Conservation (phyloP, 2,113 vertebrate species). For the Eclectus roratus region DNA sequence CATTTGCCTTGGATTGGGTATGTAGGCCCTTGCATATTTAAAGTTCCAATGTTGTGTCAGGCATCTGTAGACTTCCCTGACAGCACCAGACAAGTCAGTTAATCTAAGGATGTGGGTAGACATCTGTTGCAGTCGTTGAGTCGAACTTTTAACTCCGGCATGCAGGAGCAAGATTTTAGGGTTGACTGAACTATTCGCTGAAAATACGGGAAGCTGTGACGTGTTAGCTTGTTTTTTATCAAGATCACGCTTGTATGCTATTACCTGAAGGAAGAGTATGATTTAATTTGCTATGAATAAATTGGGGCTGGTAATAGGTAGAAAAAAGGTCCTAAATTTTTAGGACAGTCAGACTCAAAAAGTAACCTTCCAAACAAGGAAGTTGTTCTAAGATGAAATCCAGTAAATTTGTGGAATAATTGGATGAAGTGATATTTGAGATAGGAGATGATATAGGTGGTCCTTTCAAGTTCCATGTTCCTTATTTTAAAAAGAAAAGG, state of each 20-base stretch:
- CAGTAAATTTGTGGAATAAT: neutral
- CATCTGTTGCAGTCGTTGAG: neutral
- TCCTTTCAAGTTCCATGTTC: neutral
- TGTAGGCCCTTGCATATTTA: neutral
- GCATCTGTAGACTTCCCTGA: neutral
- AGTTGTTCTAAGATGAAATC: neutral
- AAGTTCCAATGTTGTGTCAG: neutral
- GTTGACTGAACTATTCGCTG: neutral
- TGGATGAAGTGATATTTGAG: neutral
- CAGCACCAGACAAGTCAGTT: neutral
- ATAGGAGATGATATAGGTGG: neutral
- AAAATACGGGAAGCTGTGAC: neutral
- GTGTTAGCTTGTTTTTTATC: neutral
- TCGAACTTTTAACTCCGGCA: conserved; percentile 32
- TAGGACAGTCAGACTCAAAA: neutral
- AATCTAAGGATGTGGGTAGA: neutral
- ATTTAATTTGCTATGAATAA: neutral
- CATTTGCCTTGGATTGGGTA: neutral
- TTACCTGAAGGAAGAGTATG: neutral
- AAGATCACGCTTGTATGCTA: neutral
- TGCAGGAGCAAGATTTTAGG: conserved; percentile 4
- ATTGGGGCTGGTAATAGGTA: neutral
- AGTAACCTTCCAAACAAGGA: neutral
- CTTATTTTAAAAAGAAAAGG: neutral
- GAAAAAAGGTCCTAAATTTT: neutral